A percentile compares a stretch with the other conserved stretches of the same genome.
Conservation (phyloP, 2,888 invertebrate genomes). For the Isoperla grammatica region DNA sequence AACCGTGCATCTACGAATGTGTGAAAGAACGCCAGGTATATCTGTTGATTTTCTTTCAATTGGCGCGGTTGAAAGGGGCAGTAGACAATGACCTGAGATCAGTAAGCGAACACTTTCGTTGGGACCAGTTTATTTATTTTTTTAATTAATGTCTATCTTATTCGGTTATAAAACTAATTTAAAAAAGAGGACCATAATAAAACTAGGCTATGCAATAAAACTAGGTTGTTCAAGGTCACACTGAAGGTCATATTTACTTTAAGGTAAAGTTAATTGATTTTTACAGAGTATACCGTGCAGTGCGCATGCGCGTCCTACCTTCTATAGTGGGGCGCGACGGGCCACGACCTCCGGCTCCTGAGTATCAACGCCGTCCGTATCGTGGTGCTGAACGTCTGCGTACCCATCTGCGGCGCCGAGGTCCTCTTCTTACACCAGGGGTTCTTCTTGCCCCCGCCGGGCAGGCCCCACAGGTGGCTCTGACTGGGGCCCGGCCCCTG, state of each 20-base stretch:
- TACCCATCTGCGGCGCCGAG: constrained; percentile 66
- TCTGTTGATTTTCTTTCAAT: too few relatives aligned
- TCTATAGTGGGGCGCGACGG: constrained; percentile 64
- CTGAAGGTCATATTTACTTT: constrained; percentile 43
- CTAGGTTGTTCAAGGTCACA: too few relatives aligned
- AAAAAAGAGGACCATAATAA: too few relatives aligned
- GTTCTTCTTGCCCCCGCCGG: constrained; percentile 40
- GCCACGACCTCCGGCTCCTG: constrained; percentile 67
- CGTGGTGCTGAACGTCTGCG: constrained; percentile 33
- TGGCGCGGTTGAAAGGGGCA: too few relatives aligned
- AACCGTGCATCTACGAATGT: too few relatives aligned
- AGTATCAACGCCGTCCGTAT: constrained; percentile 49
- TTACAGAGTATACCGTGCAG: constrained; percentile 31
- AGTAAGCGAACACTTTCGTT: too few relatives aligned
- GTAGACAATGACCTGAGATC: too few relatives aligned
- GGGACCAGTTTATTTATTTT: too few relatives aligned
- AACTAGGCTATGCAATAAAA: too few relatives aligned
- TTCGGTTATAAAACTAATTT: too few relatives aligned
- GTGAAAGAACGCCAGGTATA: too few relatives aligned
- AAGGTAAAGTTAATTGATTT: constrained; percentile 32
- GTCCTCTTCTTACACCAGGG: constrained; percentile 59
- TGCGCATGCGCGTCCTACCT: constrained; percentile 50
- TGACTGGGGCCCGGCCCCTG: constrained; percentile 55
- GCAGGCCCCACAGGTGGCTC: constrained; percentile 56
- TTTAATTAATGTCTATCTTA: too few relatives aligned